Evolutionary conservation across 2,113 vertebrate species (phyloP).

Genomic region (Prionailurus viverrinus): DNA sequence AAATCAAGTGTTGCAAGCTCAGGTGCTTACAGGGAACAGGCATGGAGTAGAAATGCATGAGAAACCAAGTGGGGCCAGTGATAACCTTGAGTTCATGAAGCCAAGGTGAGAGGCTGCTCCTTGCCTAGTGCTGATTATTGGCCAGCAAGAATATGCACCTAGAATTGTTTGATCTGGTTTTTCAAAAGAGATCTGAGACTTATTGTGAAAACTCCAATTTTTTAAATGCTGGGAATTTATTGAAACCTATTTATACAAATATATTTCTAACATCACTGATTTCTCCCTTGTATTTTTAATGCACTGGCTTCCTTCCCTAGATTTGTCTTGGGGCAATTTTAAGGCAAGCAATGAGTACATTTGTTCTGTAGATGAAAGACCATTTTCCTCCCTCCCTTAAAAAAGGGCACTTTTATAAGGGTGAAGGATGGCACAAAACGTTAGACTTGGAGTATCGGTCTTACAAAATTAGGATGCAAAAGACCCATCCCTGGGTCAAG

Average conservation of each 20-base stretch:
- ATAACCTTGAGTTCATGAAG: neutral
- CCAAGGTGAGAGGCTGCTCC: neutral
- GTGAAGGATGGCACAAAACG: neutral
- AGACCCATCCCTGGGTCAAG: neutral
- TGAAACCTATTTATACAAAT: neutral
- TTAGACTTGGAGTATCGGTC: neutral
- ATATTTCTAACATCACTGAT: neutral
- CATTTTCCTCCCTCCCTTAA: neutral
- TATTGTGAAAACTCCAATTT: neutral
- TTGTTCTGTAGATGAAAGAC: neutral
- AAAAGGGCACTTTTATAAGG: neutral
- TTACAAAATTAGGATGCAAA: neutral
- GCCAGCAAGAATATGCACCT: neutral
- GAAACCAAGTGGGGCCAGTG: neutral
- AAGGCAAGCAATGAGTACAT: neutral
- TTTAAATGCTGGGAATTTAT: constrained; percentile 26
- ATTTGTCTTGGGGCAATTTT: neutral
- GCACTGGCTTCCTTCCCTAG: neutral
- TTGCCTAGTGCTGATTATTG: neutral
- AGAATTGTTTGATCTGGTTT: neutral
- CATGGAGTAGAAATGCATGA: neutral
- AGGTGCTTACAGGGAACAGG: neutral
- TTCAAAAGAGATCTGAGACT: neutral
- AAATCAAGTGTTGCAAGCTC: neutral
- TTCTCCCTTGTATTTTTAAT: neutral